Conservation (phyloP, 2,797 vertebrate species). For the Cuculus canorus region DNA sequence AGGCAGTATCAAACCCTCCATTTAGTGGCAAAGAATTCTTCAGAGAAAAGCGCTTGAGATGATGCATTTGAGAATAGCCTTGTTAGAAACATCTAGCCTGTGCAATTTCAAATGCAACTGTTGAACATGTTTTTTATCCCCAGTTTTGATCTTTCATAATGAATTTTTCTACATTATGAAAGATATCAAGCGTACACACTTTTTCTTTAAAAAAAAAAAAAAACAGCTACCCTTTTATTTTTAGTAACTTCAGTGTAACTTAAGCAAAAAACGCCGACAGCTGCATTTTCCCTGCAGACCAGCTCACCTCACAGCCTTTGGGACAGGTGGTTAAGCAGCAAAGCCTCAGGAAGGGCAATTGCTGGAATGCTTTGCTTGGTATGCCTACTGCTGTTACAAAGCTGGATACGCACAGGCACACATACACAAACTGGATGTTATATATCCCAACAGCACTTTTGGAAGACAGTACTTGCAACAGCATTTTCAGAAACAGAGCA, state of each 20-base stretch:
- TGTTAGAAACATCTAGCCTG: neutral
- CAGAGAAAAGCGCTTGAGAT: neutral
- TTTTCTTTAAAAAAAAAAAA: neutral
- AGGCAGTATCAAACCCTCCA: neutral
- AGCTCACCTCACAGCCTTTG: neutral
- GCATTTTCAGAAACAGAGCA: neutral
- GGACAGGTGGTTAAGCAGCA: neutral
- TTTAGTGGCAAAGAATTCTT: neutral
- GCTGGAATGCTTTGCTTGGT: neutral
- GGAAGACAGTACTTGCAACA: neutral
- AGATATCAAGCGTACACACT: neutral
- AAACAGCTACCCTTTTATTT: neutral
- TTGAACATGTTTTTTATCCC: neutral
- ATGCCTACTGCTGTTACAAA: neutral
- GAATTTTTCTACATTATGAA: neutral
- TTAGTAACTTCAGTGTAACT: neutral
- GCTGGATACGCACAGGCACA: neutral
- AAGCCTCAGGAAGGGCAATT: rapidly evolving
- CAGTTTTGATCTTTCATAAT: neutral
- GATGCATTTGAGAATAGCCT: neutral
- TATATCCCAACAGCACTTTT: neutral
- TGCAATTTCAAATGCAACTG: neutral
- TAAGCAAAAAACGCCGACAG: neutral
- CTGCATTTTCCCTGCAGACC: rapidly evolving
- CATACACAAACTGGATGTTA: neutral